Percentiles rank a stretch among this genome's conserved stretches.
Evolutionary conservation across 2,113 vertebrate species (phyloP).

Genomic region (Corvus hawaiiensis): DNA sequence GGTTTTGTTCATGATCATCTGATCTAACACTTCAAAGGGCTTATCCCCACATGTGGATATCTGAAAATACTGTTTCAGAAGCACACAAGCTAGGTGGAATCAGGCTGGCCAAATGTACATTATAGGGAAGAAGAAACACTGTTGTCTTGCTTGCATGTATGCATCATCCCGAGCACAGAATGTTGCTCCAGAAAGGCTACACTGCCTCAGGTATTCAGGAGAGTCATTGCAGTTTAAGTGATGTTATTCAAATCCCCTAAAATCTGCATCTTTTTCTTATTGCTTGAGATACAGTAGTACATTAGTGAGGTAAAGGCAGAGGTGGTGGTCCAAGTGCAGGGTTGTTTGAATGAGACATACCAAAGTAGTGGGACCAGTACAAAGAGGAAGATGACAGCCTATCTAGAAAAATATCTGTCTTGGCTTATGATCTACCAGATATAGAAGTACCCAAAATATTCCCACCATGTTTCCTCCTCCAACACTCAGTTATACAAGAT

Average conservation of each 20-base stretch:
- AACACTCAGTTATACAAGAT: neutral
- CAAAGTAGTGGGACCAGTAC: neutral
- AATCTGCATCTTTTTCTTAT: neutral
- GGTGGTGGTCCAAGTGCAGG: neutral
- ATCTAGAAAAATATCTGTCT: neutral
- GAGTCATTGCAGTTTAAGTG: neutral
- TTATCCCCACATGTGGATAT: neutral
- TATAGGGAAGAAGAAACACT: neutral
- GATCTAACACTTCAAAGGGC: neutral
- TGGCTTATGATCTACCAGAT: neutral
- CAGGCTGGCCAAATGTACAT: neutral
- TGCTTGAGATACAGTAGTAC: neutral
- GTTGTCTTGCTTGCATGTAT: neutral
- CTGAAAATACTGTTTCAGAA: neutral
- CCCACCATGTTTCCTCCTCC: neutral
- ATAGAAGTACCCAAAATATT: neutral
- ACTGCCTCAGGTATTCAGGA: neutral
- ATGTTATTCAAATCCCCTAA: neutral
- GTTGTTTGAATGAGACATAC: neutral
- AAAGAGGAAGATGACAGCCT: neutral
- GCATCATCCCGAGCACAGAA: neutral
- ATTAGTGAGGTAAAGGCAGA: neutral
- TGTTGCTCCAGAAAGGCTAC: neutral
- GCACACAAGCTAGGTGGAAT: neutral
- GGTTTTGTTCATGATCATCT: neutral